Base-by-base conservation (phyloP, 30 jellyfish, hydroid and myxozoan genomes). In the Hydractinia echinata region DNA sequence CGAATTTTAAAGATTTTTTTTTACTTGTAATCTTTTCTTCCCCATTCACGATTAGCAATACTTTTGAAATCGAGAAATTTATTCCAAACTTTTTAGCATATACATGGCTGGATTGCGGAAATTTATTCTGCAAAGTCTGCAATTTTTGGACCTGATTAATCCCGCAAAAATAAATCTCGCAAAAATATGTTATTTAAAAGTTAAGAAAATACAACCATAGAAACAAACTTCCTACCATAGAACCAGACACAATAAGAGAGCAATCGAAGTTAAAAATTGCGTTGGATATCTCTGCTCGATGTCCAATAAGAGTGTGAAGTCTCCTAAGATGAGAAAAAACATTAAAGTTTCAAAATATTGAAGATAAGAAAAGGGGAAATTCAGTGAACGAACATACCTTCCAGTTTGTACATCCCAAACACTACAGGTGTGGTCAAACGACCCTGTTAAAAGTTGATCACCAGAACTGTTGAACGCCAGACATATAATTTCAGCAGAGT, bases 371-470 rank as follows among this genome's bases (percentile, higher is more conserved):
- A 64, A 64, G 7, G 9, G 30, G 6, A 1, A 9, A 15, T 20
- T 1, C 4, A 11, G 0, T 6, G 50, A 20, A 7, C 14, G 13
- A 5, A 4, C 8, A 4, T 30, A 86, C 98, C 98, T 92, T 81
- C 98, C 98, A 67, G 95, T 60, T 21, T 88, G 73, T 54, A 87
- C 95, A 77, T 92, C 98, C 98, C 98, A 92, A 5, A 92, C 84
- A 83, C 91, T 92, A 19, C 94, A 94, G 44, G 96, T 92, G 71
- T 92, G 96, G 77, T 92, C 98, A 67, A 92, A 92, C 16, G 98
- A 92, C 15, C 98, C 98, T n/a, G 98, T 92, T 81, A 92, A 67
- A 51, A 92, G 62, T 56, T 87, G 95, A 73, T 87, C 96, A 2
- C 98, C 98, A 15, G 95, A 83, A 18, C 95, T 92, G 79, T 86